Percentiles rank a stretch among this genome's conserved stretches.
Evolutionary conservation across 2,888 invertebrate genomes (phyloP).

Genomic region (Sphinx pinastri): DNA sequence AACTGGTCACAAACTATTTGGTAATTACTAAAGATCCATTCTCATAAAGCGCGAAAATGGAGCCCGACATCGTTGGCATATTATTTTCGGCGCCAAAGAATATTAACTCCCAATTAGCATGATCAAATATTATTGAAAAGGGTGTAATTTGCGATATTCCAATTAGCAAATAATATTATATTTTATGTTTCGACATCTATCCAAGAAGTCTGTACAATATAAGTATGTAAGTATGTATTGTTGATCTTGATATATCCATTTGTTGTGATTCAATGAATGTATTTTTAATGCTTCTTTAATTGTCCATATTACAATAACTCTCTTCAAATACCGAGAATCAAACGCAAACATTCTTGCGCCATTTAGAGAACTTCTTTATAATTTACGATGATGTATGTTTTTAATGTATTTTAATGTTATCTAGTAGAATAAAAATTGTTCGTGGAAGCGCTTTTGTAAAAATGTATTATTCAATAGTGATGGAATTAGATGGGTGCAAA

Average conservation of each 20-base stretch:
- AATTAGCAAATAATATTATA: no score
- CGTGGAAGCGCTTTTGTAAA: slow-evolving; percentile 33
- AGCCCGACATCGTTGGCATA: no score
- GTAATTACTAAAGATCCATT: slow-evolving; percentile 23
- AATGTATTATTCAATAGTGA: slow-evolving; percentile 68
- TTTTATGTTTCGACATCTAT: no score
- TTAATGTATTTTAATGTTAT: neutral
- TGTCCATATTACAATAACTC: neutral
- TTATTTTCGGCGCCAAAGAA: neutral
- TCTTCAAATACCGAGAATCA: neutral
- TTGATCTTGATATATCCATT: no score
- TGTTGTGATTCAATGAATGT: neutral
- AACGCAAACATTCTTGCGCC: neutral
- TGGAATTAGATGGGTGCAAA: slow-evolving; percentile 58
- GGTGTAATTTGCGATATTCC: no score
- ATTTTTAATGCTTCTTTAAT: neutral
- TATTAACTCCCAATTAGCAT: no score
- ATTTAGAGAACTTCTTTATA: neutral
- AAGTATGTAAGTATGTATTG: no score
- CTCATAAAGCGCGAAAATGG: neutral
- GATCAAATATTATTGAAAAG: no score
- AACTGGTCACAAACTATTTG: slow-evolving; percentile 25
- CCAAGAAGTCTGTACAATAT: no score
- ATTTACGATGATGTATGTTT: neutral
- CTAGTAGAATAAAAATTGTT: no score